Conservation (phyloP, 2,797 vertebrate genomes). For the Meda fulgida region DNA sequence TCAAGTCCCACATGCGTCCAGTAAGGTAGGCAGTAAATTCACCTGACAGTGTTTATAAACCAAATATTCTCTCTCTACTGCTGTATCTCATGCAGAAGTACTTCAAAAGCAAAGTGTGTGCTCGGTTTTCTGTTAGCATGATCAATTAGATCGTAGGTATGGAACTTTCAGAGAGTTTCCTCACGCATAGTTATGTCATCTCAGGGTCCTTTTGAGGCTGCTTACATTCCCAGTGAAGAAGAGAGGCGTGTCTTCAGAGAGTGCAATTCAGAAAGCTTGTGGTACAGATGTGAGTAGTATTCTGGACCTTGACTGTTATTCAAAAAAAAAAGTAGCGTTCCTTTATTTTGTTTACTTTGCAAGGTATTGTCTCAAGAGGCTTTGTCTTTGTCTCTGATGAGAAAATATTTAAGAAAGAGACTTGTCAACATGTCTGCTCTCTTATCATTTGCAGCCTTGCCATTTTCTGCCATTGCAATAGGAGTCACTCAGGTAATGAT, state of each 20-base stretch:
- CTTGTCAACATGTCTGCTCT: not conserved
- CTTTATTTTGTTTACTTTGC: not conserved
- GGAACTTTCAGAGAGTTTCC: not conserved
- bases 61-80: not conserved
- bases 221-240: constrained; percentile 80
- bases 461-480: constrained; percentile 79
- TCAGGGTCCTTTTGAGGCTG: constrained; percentile 69
- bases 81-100: not conserved
- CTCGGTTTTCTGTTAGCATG: not conserved
- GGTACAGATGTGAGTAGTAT: constrained; percentile 79
- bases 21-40: constrained; percentile 35
- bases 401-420: not conserved
- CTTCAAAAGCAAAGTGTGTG: not conserved
- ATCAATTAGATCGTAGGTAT: not conserved
- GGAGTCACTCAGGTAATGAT: constrained; percentile 80
- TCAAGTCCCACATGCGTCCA: constrained; percentile 40
- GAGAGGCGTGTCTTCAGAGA: constrained; percentile 80
- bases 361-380: not conserved
- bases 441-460: constrained; percentile 74
- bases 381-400: not conserved
- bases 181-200: not conserved
- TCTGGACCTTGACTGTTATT: too few relatives aligned
- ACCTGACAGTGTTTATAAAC: constrained; percentile 18
- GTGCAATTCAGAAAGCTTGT: constrained; percentile 82
- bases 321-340: not conserved